Percentiles rank a stretch among this genome's conserved stretches.
Evolutionary conservation across 2,888 invertebrate species (phyloP).

Genomic region (Drosophila aldrichi): DNA sequence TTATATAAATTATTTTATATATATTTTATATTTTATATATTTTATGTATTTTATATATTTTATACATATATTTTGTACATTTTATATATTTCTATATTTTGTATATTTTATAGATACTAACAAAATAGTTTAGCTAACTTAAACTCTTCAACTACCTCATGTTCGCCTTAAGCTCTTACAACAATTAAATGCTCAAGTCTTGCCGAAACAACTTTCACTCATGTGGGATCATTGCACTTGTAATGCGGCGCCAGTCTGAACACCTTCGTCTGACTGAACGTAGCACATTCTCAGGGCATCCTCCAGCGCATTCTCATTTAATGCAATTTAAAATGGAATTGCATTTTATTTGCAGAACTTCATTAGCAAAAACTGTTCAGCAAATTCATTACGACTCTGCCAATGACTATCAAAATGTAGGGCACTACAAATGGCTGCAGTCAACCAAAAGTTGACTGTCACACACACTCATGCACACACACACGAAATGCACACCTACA

Average conservation of each 20-base stretch:
- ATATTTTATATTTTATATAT: too few relatives aligned
- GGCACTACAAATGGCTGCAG: constrained; percentile 61
- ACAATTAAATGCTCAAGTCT: constrained; percentile 21
- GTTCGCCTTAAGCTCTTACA: constrained; percentile 12
- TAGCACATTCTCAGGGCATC: constrained; percentile 13
- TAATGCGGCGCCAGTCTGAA: constrained; percentile 15
- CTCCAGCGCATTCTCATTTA: constrained; percentile 54
- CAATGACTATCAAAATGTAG: constrained; percentile 76
- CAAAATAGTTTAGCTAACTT: constrained; percentile 1
- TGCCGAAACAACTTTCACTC: constrained; percentile 43
- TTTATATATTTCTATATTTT: too few relatives aligned
- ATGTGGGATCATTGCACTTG: constrained; percentile 25
- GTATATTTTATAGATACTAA: too few relatives aligned
- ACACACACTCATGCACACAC: constrained; percentile 4
- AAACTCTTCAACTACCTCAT: not conserved
- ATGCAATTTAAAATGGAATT: constrained; percentile 74
- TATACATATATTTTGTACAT: too few relatives aligned
- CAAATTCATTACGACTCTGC: constrained; percentile 73
- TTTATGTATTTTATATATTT: too few relatives aligned
- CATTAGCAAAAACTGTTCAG: constrained; percentile 76
- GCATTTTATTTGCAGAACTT: constrained; percentile 73
- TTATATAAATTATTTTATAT: too few relatives aligned
- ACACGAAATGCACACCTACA: constrained; percentile 35
- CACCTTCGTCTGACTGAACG: constrained; percentile 26
- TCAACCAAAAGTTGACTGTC: constrained; percentile 47